Percentiles rank a stretch among this genome's conserved stretches.
Conservation (phyloP, 1,140 invertebrate genomes). For the Bombus ignitus region DNA sequence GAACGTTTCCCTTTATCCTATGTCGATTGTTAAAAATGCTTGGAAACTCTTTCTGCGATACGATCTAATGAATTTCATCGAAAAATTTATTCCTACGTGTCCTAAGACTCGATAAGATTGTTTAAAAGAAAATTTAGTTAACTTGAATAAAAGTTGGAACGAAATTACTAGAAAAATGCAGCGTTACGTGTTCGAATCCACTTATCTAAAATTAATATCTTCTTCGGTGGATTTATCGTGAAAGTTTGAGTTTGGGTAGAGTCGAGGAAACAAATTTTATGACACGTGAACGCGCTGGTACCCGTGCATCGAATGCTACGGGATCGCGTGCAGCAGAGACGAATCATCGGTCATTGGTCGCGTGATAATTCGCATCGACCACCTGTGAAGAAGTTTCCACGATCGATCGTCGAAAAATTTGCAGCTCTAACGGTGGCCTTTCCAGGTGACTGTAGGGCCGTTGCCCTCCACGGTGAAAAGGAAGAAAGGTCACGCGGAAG, state of each 20-base stretch:
- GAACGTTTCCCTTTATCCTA: slow-evolving; percentile 28
- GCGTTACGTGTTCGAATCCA: neutral
- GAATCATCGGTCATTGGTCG: slow-evolving; percentile 52
- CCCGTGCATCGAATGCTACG: neutral
- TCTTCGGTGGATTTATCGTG: neutral
- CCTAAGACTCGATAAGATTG: neutral
- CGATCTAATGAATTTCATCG: neutral
- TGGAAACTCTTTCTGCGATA: no score
- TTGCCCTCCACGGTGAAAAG: slow-evolving; percentile 35
- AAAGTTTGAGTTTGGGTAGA: neutral
- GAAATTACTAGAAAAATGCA: neutral
- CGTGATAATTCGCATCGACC: slow-evolving; percentile 65
- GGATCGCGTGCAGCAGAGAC: slow-evolving; percentile 56
- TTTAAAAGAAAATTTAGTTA: neutral
- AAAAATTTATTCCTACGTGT: neutral
- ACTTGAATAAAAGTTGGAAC: neutral
- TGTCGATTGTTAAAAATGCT: no score
- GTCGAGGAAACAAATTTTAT: neutral
- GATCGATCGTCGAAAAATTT: slow-evolving; percentile 67
- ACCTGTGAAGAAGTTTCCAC: slow-evolving; percentile 63
- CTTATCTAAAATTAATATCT: neutral
- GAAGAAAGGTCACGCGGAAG: slow-evolving; percentile 30
- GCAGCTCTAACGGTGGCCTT: slow-evolving; percentile 40
- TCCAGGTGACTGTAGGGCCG: slow-evolving; percentile 29
- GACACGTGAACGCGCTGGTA: neutral